Base-by-base conservation (phyloP, 2,797 vertebrate species). In the Molossus alvarezi region DNA sequence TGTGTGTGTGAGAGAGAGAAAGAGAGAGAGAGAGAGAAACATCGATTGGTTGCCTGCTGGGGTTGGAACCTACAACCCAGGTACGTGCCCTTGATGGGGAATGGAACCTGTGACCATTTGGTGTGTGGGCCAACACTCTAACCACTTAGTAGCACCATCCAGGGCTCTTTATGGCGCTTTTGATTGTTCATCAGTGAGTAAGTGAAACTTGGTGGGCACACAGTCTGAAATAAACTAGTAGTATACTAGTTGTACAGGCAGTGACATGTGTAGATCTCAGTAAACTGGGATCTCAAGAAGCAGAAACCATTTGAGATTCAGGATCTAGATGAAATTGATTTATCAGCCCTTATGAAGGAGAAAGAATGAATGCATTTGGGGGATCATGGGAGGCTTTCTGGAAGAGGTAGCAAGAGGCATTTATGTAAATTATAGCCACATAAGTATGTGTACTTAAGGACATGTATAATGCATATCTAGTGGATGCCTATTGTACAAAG, bases 301-400 rank as follows among this genome's bases (percentile, higher is more conserved):
- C n/a, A 33, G 67, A 62, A 79, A 69, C 41, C 25, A 9, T 12
- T 11, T 71, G 20, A n/a, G 72, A 53, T 33, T 33, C 33, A 48
- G 37, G 9, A 33, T 37, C 29, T 83, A 18, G 2, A 12, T n/a
- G 45, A 51, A 37, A 57, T 4, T 81, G 57, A n/a, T 73, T 41
- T 15, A 27, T 58, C 27, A 41, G 51, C 51, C 18, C 3, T 58
- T 27, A 45, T 0, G 5, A n/a, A 86, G 9, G 45, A 58, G 58
- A 75, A 27, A 6, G 14, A 33, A 11, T 5, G 23, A 6, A 12
- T 4, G 3, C 1, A 1, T 33, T 60, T n/a, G 60, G 8, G 20
- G 60, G 21, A 15, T 25, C 7, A 62, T 48, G 60, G 14, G 29
- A 58, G 10, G 57, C 37, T 69, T 91, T 80, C 65, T 76, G 85